A percentile compares a stretch with the other conserved stretches of the same genome.
These are phyloP conservation scores for Sinelater perroti DNA, from an alignment of 2,888 invertebrate genomes.

Conservation along the genomic window DNA sequence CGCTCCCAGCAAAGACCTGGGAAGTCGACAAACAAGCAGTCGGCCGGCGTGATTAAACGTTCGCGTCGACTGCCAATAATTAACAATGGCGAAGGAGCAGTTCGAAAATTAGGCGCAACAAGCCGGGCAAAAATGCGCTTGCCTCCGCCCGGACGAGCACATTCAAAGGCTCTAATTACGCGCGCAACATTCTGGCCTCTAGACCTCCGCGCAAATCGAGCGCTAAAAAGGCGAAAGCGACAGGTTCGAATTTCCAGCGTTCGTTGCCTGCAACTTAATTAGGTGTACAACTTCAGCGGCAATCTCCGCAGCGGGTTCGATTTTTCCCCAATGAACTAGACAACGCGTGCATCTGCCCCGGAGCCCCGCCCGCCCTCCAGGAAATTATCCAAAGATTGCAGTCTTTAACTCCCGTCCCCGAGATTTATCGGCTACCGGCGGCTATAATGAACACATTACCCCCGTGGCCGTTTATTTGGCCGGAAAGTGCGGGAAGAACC, in stretches of 20 bases:
- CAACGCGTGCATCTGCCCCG: slow-evolving; percentile 30
- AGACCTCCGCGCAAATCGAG: not conserved
- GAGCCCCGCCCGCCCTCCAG: slow-evolving; percentile 24
- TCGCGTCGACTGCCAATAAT: no score
- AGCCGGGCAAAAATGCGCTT: no score
- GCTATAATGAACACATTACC: slow-evolving; percentile 46
- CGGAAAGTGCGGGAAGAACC: slow-evolving; percentile 17
- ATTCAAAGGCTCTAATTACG: no score
- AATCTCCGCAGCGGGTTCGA: slow-evolving; percentile 32
- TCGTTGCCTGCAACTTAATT: slow-evolving; percentile 21
- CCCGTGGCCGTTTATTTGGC: slow-evolving; percentile 30
- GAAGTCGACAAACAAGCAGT: no score
- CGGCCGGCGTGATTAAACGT: no score
- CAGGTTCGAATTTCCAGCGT: slow-evolving; percentile 11
- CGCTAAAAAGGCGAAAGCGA: not conserved
- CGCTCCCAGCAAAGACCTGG: no score
- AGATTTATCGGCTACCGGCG: slow-evolving; percentile 42
- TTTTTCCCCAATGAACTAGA: slow-evolving; percentile 31
- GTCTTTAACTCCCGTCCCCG: slow-evolving; percentile 40
- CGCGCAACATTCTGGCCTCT: no score
- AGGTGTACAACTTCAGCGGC: slow-evolving; percentile 18
- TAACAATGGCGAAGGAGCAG: no score
- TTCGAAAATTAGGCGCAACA: no score
- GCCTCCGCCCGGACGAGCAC: no score
- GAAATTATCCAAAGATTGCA: slow-evolving; percentile 42